Evolutionary conservation across 2,888 invertebrate genomes (phyloP).

Genomic region (Nephrocerus scutellatus): DNA sequence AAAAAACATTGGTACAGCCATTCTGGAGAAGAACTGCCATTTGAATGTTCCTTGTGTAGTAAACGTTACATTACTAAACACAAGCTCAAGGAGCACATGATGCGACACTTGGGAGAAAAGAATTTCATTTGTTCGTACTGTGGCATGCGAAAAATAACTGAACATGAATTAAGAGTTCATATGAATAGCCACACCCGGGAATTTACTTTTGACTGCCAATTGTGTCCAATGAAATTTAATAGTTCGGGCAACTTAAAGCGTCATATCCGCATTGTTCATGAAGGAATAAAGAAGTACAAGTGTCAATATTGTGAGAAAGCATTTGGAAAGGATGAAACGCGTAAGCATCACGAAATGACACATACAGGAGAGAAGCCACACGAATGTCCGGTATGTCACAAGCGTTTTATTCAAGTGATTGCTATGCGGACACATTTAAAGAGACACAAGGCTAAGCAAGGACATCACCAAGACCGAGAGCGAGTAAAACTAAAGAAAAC

Average conservation of each 20-base stretch:
- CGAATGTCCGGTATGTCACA: constrained; percentile 34
- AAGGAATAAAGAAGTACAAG: constrained; percentile 34
- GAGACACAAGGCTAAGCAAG: constrained; percentile 28
- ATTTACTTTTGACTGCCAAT: constrained; percentile 34
- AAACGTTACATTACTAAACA: constrained; percentile 14
- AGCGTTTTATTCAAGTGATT: constrained; percentile 35
- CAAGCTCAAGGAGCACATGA: constrained; percentile 20
- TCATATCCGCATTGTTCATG: constrained; percentile 37
- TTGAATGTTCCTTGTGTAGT: constrained; percentile 10
- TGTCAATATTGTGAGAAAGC: constrained; percentile 36
- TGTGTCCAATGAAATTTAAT: constrained; percentile 36
- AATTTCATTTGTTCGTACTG: constrained; percentile 21
- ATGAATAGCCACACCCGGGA: constrained; percentile 41
- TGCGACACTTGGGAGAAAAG: constrained; percentile 18
- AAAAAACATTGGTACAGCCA: constrained; percentile 13
- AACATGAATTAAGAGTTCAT: constrained; percentile 25
- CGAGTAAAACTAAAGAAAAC: too few species aligned
- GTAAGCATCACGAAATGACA: constrained; percentile 42
- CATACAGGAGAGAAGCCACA: constrained; percentile 43
- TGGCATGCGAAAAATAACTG: constrained; percentile 22
- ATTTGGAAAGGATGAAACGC: constrained; percentile 39
- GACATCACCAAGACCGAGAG: neutral
- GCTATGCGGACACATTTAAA: constrained; percentile 37
- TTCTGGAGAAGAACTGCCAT: constrained; percentile 9
- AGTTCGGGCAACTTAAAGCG: constrained; percentile 36